Percentiles rank a stretch among this genome's conserved stretches.
Evolutionary conservation across 1,140 invertebrate genomes (phyloP).

Genomic region (Drosophila hydei): DNA sequence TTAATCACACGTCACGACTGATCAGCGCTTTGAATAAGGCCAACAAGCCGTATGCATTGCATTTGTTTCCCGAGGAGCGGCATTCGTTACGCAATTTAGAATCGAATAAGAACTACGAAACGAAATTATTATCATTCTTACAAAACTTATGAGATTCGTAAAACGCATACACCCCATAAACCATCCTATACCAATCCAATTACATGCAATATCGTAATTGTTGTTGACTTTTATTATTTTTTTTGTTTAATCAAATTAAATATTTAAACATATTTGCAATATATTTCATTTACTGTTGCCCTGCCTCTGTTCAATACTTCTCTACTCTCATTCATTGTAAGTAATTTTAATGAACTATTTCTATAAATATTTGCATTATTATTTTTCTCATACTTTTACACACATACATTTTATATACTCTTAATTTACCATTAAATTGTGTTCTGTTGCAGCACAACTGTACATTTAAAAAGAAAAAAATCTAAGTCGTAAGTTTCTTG

Average conservation of each 20-base stretch:
- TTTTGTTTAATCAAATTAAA: constrained; percentile 16
- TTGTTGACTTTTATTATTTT: constrained; percentile 21
- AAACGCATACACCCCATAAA: constrained; percentile 27
- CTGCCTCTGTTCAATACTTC: constrained; percentile 43
- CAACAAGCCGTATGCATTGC: constrained; percentile 95
- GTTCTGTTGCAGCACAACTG: constrained; percentile 51
- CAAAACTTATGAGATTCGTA: constrained; percentile 90
- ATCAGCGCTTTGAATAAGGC: constrained; percentile 95
- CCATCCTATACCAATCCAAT: constrained; percentile 30
- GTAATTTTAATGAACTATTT: constrained; percentile 50
- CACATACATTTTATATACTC: constrained; percentile 13
- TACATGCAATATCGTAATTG: constrained; percentile 25
- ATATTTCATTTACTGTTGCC: constrained; percentile 20
- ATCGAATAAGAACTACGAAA: constrained; percentile 98
- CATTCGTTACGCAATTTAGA: constrained; percentile 96
- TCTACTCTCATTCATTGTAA: constrained; percentile 55
- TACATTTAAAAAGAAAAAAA: constrained; percentile 52
- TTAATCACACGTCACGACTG: constrained; percentile 96
- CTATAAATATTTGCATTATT: constrained; percentile 18
- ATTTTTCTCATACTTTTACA: constrained; percentile 18
- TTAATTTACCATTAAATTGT: constrained; percentile 40
- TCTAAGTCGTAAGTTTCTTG: constrained; percentile 48
- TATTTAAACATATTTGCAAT: constrained; percentile 19
- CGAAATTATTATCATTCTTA: constrained; percentile 95
- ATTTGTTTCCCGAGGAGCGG: constrained; percentile 97